Percentiles rank a stretch among this genome's conserved stretches.
Evolutionary conservation across 2,888 invertebrate species (phyloP).

Genomic region (Ashinkailepas kermadecensis): DNA sequence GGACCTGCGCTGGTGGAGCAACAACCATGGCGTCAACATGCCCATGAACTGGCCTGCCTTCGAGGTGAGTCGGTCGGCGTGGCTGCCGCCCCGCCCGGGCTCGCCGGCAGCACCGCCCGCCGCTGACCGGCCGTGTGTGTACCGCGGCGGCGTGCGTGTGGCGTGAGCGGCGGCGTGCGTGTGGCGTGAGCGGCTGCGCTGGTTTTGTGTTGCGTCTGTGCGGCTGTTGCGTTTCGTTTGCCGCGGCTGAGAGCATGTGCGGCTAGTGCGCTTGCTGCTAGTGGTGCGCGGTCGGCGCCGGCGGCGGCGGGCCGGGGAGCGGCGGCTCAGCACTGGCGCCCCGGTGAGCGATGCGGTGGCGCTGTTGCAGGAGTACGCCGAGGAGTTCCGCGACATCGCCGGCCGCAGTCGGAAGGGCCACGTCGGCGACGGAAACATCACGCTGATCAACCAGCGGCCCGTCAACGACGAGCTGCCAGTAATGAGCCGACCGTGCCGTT

Average conservation of each 20-base stretch:
- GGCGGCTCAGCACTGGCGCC: background rate
- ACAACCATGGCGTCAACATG: slow-evolving; percentile 97
- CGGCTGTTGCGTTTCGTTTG: background rate
- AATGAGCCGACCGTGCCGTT: slow-evolving; percentile 55
- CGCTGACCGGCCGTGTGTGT: background rate
- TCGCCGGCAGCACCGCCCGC: background rate
- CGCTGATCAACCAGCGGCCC: slow-evolving; percentile 88
- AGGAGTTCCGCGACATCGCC: slow-evolving; percentile 87
- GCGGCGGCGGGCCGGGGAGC: too few relatives aligned
- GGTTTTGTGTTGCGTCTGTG: background rate
- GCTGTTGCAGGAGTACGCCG: slow-evolving; percentile 77
- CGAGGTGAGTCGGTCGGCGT: slow-evolving; percentile 61
- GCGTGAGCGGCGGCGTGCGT: background rate
- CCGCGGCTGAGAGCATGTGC: background rate
- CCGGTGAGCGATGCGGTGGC: background rate
- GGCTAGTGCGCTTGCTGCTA: too few relatives aligned
- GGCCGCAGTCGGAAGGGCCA: slow-evolving; percentile 65
- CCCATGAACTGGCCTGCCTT: slow-evolving; percentile 99
- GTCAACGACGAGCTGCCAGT: slow-evolving; percentile 75
- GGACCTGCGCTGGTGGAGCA: slow-evolving; percentile 98
- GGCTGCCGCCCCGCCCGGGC: background rate
- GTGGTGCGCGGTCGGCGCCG: too few relatives aligned
- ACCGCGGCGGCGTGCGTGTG: background rate
- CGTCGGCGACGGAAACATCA: slow-evolving; percentile 83
- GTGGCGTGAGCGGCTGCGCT: background rate